Evolutionary conservation across 2,888 invertebrate genomes (phyloP), one percentile per base, ranked within the genome.

Genomic region (Selenia dentaria): DNA sequence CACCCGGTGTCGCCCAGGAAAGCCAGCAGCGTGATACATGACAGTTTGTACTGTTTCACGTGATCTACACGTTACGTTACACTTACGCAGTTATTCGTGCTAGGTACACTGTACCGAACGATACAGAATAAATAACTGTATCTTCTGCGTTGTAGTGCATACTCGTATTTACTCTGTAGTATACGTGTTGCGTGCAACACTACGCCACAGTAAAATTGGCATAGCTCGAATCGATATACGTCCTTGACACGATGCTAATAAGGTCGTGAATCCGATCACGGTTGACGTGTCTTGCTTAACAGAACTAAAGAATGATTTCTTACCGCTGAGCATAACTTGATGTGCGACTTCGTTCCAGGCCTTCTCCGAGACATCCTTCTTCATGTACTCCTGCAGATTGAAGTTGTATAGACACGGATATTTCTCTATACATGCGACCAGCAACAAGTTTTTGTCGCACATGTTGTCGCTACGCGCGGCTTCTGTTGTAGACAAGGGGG

Each of bases 261-360:
- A 43, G 12, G 37, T 22, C 14, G 38, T 6, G 22, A 29, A 9
- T 12, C n/a, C 6, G 3, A 27, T 6, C 20, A 13, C 13, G 3
- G 2, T 6, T 22, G 22, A 22, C 20, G 20, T n/a, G n/a, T n/a
- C n/a, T n/a, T n/a, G n/a, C n/a, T n/a, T n/a, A n/a, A 22, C 22
- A 8, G 2, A 2, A 8, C 8, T 22, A 22, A 22, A 6, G 8
- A 22, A 16, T 22, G 2, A 1, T 8, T 34, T 32, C 59, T 61
- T 54, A 75, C 75, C 72, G 38, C 70, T 42, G 25, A 70, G 52
- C 36, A 60, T 41, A 34, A 62, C 62, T 51, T 61, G 64, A 20
- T 47, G 53, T 2, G 74, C 62, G 28, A 76, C 67, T 57, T 74
- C 75, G 16, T 32, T 51, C 75, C 75, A 76, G 6, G 74, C 73